These are phyloP conservation scores for Bunonema sp. DNA, from an alignment of 2,888 invertebrate species.

Conservation along the genomic window DNA sequence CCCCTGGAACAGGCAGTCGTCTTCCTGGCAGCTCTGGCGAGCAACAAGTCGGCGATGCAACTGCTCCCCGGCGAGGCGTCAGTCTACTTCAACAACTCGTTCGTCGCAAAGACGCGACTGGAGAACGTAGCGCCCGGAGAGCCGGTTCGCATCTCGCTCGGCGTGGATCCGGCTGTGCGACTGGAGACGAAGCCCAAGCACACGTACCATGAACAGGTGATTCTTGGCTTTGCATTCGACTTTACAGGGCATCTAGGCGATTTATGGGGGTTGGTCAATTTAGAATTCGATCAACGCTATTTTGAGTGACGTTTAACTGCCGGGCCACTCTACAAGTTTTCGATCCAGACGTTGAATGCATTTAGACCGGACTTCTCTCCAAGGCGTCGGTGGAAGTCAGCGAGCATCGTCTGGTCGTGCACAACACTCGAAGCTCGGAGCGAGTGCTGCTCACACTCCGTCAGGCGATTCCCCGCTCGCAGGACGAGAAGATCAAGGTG, in stretches of 20 bases:
- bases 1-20: too few relatives aligned
- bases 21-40: constrained; percentile 21
- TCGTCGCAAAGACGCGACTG: constrained; percentile 24
- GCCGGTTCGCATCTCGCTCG: constrained; percentile 45
- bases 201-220: constrained; percentile 40
- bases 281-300: too few relatives aligned
- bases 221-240: too few relatives aligned
- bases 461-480: constrained; percentile 25
- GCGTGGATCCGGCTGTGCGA: constrained; percentile 45
- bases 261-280: too few relatives aligned
- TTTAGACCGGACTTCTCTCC: constrained; percentile 16
- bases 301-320: too few relatives aligned
- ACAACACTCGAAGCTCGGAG: constrained; percentile 18
- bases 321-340: too few relatives aligned
- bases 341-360: not conserved
- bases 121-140: constrained; percentile 45
- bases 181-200: constrained; percentile 45
- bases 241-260: not conserved
- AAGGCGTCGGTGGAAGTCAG: constrained; percentile 13
- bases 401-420: constrained; percentile 22
- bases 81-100: constrained; percentile 26
- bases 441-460: constrained; percentile 18
- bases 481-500: constrained; percentile 33
- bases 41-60: constrained; percentile 23
- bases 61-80: constrained; percentile 23